Percentiles rank a stretch among this genome's conserved stretches.
Conservation (phyloP, 2,888 invertebrate species). For the Andrena praecox region DNA sequence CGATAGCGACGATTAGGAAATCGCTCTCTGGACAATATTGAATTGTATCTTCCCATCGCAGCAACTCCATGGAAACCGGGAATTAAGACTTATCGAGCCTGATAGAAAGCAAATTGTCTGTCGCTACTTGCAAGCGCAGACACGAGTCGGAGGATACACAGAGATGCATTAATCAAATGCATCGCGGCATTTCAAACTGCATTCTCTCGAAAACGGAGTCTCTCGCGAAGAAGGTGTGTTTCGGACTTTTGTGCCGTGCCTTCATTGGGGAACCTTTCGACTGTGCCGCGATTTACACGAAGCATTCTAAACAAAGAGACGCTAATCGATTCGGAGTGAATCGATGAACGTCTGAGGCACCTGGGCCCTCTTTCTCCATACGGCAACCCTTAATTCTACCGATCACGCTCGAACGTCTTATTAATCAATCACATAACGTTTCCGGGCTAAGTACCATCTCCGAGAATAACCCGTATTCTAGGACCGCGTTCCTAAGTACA, state of each 20-base stretch:
- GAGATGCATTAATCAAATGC: neutral
- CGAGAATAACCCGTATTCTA: slow-evolving; percentile 48
- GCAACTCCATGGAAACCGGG: neutral
- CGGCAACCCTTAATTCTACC: slow-evolving; percentile 16
- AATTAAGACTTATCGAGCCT: neutral
- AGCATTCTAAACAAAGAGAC: neutral
- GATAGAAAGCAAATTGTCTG: neutral
- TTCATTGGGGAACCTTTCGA: neutral
- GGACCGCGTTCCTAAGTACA: slow-evolving; percentile 47
- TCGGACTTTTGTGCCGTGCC: neutral
- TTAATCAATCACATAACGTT: slow-evolving; percentile 54
- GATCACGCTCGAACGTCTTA: slow-evolving; percentile 47
- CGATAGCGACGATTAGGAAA: neutral
- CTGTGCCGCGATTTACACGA: neutral
- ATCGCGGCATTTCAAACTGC: neutral
- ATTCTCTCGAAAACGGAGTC: neutral
- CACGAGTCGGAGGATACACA: neutral
- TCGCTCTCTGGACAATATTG: neutral
- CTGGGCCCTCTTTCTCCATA: neutral
- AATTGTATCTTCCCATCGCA: neutral
- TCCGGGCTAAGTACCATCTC: slow-evolving; percentile 33
- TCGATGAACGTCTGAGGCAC: slow-evolving; percentile 1
- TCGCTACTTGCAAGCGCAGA: neutral
- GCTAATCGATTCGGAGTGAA: neutral
- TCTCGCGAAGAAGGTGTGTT: neutral